Evolutionary conservation across 2,797 vertebrate genomes (phyloP).

Genomic region (Fistularia tabacaria): DNA sequence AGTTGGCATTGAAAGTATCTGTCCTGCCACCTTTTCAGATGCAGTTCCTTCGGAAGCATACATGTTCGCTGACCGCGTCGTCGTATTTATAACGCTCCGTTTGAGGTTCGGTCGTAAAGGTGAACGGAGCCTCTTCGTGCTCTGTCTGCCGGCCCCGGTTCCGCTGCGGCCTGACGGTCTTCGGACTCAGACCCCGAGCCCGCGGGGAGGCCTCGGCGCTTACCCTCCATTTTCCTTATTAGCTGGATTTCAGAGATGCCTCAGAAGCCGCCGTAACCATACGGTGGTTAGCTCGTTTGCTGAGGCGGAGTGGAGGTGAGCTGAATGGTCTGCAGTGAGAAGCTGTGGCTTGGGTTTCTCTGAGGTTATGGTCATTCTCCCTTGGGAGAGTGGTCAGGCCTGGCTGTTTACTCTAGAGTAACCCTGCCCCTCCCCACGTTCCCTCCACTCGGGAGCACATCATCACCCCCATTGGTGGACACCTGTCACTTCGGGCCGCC

Average conservation of each 20-base stretch:
- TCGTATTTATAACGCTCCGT: too few relatives aligned
- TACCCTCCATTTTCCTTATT: constrained; percentile 33
- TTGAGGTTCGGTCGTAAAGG: too few relatives aligned
- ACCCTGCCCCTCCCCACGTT: constrained; percentile 59
- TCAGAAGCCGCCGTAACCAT: constrained; percentile 74
- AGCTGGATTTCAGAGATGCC: constrained; percentile 49
- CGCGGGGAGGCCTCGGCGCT: constrained; percentile 14
- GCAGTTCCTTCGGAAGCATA: too few relatives aligned
- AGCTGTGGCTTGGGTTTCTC: constrained; percentile 74
- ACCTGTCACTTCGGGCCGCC: constrained; percentile 52
- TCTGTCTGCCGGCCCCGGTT: too few relatives aligned
- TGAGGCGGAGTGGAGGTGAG: constrained; percentile 63
- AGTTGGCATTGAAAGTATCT: too few relatives aligned
- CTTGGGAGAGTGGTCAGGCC: constrained; percentile 77
- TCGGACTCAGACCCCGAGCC: constrained; percentile 2
- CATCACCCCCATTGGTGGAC: constrained; percentile 53
- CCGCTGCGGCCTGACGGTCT: background rate
- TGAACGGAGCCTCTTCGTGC: too few relatives aligned
- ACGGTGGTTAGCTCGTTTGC: constrained; percentile 68
- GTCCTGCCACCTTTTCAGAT: too few relatives aligned
- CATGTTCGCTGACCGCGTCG: too few relatives aligned
- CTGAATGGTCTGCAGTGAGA: constrained; percentile 69
- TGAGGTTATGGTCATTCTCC: constrained; percentile 80
- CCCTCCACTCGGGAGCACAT: constrained; percentile 50
- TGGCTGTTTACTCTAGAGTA: constrained; percentile 76